phyloP scores from a whole-genome alignment of 2,797 vertebrate genomes.

The Falco biarmicus region DNA sequence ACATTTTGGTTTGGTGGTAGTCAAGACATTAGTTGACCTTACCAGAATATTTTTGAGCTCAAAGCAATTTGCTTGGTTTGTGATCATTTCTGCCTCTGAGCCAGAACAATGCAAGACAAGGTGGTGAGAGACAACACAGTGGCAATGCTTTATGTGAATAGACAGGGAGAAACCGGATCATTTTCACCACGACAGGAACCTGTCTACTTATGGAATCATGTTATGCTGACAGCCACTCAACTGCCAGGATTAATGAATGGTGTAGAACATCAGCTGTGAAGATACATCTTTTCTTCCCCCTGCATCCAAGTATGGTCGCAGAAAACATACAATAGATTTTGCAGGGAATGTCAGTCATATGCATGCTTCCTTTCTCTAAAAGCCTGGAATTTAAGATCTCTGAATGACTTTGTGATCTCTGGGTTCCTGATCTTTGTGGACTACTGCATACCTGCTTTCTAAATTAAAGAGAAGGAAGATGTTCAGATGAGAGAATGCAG shows the following conservation, averaged over 20 bases:
- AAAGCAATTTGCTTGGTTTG: background rate
- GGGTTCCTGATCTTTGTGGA: background rate
- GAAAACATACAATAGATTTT: background rate
- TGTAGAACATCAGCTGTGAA: background rate
- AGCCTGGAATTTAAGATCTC: background rate
- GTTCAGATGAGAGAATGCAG: background rate
- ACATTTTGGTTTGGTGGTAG: background rate
- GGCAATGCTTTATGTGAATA: background rate
- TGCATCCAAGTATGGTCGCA: background rate
- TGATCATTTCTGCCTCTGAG: background rate
- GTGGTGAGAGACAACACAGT: background rate
- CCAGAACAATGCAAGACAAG: background rate
- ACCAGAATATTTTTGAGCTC: background rate
- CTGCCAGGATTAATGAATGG: background rate
- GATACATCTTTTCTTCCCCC: background rate
- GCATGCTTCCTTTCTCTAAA: background rate
- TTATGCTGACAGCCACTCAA: background rate
- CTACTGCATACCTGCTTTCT: background rate
- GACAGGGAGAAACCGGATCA: background rate
- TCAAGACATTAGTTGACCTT: background rate
- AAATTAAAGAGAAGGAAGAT: background rate
- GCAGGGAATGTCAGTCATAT: background rate
- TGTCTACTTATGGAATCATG: background rate
- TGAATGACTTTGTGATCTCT: background rate
- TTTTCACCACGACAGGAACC: background rate